Percentiles rank a stretch among this genome's conserved stretches.
These are phyloP conservation scores for Eupithecia tripunctaria DNA, from an alignment of 2,888 invertebrate genomes.

Conservation along the genomic window DNA sequence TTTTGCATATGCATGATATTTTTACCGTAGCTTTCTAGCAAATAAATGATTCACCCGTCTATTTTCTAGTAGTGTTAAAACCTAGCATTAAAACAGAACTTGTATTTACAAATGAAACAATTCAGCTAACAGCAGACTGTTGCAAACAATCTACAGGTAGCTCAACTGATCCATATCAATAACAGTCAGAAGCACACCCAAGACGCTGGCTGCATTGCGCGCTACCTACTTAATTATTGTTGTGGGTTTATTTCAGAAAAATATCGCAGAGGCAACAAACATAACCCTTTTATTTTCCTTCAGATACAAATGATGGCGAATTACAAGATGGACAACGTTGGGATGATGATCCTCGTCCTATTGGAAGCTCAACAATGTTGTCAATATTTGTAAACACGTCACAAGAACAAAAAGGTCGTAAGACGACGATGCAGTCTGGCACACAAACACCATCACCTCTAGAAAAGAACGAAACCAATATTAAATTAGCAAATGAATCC, in stretches of 20 bases:
- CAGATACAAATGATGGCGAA: slow-evolving; percentile 4
- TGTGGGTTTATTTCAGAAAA: background rate
- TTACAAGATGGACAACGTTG: background rate
- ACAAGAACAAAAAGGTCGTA: slow-evolving; percentile 4
- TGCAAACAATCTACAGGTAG: too few species aligned
- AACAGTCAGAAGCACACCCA: background rate
- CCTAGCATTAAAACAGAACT: too few species aligned
- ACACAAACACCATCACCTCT: slow-evolving; percentile 10
- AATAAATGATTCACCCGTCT: too few species aligned
- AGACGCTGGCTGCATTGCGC: background rate
- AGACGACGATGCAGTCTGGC: background rate
- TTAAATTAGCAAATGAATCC: slow-evolving; percentile 6
- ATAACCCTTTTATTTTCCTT: slow-evolving; percentile 3
- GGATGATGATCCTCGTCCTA: background rate
- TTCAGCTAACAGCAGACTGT: too few species aligned
- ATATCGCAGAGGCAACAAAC: slow-evolving; percentile 1
- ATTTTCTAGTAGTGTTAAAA: too few species aligned
- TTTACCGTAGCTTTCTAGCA: too few species aligned
- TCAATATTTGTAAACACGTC: slow-evolving; percentile 6
- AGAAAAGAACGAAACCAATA: slow-evolving; percentile 8
- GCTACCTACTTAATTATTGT: background rate
- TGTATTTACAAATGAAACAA: too few species aligned
- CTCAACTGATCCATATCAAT: too few species aligned
- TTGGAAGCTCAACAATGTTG: slow-evolving; percentile 1
- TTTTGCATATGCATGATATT: too few species aligned